Percentiles rank a stretch among this genome's conserved stretches.
phyloP scores from a whole-genome alignment of 2,797 vertebrate species.

The Myotis planiceps region DNA sequence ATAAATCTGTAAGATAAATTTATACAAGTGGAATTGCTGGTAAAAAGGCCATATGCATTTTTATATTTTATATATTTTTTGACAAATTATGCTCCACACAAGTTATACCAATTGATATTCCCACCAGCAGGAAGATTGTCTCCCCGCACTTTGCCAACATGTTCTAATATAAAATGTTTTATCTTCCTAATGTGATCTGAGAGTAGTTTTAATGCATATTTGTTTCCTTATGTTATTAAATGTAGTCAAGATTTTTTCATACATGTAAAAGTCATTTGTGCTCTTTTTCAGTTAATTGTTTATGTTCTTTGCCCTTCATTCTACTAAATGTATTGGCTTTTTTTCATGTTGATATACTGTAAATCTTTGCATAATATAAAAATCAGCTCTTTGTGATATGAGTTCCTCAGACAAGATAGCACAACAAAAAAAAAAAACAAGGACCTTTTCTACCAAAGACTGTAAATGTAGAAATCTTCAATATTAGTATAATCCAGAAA shows the following conservation, averaged over 20 bases:
- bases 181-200: not conserved
- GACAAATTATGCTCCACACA: not conserved
- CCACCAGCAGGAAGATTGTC: not conserved
- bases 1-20: not conserved
- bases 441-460: not conserved
- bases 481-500: not conserved
- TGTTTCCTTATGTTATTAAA: not conserved
- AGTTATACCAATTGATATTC: not conserved
- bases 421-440: not conserved
- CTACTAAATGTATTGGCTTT: not conserved
- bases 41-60: not conserved
- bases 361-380: not conserved
- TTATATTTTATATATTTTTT: not conserved
- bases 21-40: not conserved
- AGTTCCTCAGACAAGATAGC: not conserved
- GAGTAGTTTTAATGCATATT: not conserved
- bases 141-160: not conserved
- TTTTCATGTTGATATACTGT: not conserved
- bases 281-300: not conserved
- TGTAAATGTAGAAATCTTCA: not conserved
- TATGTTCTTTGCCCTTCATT: not conserved
- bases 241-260: not conserved
- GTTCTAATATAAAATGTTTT: conserved; percentile 2
- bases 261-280: not conserved
- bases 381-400: not conserved